Base-by-base conservation (phyloP, 2,797 vertebrate genomes). In the Acanthurus leucopareius region DNA sequence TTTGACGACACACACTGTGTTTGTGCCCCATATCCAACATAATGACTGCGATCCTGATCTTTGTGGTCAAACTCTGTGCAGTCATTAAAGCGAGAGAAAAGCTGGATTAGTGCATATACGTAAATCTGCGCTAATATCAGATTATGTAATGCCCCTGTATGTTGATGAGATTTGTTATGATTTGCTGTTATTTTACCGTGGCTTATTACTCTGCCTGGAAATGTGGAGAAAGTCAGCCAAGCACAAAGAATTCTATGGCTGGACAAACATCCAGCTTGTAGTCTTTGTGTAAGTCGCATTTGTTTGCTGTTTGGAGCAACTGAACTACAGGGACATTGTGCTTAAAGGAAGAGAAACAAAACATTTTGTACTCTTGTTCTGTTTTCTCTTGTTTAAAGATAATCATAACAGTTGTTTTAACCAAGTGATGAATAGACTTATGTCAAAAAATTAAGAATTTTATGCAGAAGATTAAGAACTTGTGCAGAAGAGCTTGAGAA, bases 151-250 rank as follows among this genome's bases (percentile, higher is more conserved):
- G 0, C 15, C 49, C 62, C 64, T 59, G 78, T 20, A 85, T 59
- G 82, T 44, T 64, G 60, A 84, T 73, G 10, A 79, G 80, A 81
- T 88, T 74, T 52, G 28, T 38, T 78, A 58, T 74, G 81, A 76
- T 82, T 85, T 51, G 52, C 40, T 15, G 69, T 81, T 78, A 73
- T 77, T 83, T 77, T 13, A 80, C 63, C 35, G 0, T 2, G 60
- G 60, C 56, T 82, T 70, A 73, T 88, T 88, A 77, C 58, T 78
- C 71, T 48, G 47, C 2, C 20, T 2, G 3, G n/a, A 79, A 60
- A 22, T 1, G 10, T 19, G 51, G 53, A 69, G 74, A 51, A 66
- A 83, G 16, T 70, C 70, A 17, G 52, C 58, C 16, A 4, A 44
- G 58, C 25, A 7, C 44, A 22, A 62, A 61, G 10, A 5, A 60